phyloP scores from a whole-genome alignment of 2,113 vertebrate species.

The Sclerurus mexicanus region DNA sequence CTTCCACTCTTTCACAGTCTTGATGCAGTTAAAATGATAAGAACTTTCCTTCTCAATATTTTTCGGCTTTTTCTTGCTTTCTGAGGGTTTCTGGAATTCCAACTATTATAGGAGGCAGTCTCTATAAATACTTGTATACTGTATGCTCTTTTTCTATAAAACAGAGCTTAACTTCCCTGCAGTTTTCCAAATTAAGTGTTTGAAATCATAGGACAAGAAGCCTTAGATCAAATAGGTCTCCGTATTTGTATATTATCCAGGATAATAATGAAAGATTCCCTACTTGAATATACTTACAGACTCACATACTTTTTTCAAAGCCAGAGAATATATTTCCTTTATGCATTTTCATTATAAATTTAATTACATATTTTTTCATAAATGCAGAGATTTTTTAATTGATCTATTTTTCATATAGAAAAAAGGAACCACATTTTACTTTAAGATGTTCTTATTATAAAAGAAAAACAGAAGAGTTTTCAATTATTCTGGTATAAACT shows the following conservation, averaged over 20 bases:
- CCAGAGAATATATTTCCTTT: background rate
- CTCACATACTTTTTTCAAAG: background rate
- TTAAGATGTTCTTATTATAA: constrained; percentile 2
- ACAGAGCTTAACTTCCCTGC: background rate
- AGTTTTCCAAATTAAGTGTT: background rate
- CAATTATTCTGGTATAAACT: background rate
- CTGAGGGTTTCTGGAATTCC: background rate
- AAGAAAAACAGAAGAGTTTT: background rate
- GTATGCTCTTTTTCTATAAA: background rate
- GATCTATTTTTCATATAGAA: background rate
- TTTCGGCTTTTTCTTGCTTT: background rate
- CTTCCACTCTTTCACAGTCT: background rate
- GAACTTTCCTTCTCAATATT: background rate
- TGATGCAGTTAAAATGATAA: background rate
- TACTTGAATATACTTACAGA: background rate
- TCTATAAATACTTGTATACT: background rate
- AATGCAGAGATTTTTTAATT: background rate
- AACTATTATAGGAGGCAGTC: background rate
- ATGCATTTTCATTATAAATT: constrained; percentile 12
- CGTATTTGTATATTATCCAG: constrained; percentile 9
- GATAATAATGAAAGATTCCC: background rate
- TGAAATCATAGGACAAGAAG: background rate
- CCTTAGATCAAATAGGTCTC: background rate
- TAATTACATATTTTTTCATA: constrained; percentile 22
- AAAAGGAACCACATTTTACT: background rate